Evolutionary conservation across 2,888 invertebrate genomes (phyloP).

Genomic region (Pycnomerus fuliginosus): DNA sequence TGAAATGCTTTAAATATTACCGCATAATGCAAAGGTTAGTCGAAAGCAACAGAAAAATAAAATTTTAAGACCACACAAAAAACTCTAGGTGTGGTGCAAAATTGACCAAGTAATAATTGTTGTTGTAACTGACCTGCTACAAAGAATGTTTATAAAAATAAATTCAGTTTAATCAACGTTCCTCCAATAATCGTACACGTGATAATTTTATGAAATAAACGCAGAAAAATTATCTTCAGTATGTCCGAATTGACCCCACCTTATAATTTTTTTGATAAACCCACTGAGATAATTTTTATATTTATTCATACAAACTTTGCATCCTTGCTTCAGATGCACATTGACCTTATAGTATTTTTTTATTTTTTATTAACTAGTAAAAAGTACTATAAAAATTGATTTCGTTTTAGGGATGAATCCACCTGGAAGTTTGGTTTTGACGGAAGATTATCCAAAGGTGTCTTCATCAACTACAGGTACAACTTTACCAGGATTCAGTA

Average conservation of each 20-base stretch:
- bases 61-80: too few species aligned
- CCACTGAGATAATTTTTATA: constrained; percentile 11
- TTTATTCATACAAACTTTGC: too few species aligned
- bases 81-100: too few species aligned
- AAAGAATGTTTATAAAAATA: constrained; percentile 25
- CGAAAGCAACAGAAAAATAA: too few species aligned
- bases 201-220: constrained; percentile 21
- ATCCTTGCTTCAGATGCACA: neutral
- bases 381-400: neutral
- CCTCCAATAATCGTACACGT: constrained; percentile 10
- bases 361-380: too few species aligned
- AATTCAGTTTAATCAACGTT: constrained; percentile 6
- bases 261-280: constrained; percentile 16
- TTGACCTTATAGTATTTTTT: neutral
- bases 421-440: constrained; percentile 23
- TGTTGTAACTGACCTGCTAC: constrained; percentile 32
- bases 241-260: constrained; percentile 27
- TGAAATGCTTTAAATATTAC: too few species aligned
- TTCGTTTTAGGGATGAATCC: constrained; percentile 14
- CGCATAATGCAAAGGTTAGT: too few species aligned
- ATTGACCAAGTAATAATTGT: constrained; percentile 12
- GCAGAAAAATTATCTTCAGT: constrained; percentile 24
- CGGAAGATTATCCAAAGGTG: constrained; percentile 42
- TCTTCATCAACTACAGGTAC: constrained; percentile 37
- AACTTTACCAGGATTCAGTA: constrained; percentile 45